A percentile compares a stretch with the other conserved stretches of the same genome.
Conservation (phyloP, 2,113 vertebrate genomes). For the Zootoca vivipara region DNA sequence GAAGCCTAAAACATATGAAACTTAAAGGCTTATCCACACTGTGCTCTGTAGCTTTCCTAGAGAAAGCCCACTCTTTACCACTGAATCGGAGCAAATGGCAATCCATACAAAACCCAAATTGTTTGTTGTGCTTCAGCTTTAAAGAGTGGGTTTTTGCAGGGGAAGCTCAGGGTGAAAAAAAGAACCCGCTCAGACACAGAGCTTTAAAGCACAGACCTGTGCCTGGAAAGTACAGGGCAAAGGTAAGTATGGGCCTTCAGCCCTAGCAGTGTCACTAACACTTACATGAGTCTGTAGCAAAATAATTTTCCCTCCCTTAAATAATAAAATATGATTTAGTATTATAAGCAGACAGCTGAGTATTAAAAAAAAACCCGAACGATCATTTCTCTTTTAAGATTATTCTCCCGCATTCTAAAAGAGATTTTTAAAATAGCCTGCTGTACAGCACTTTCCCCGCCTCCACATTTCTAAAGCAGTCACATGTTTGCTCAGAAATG, state of each 20-base stretch:
- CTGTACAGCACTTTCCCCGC: constrained; percentile 34
- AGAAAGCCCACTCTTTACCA: too few relatives aligned
- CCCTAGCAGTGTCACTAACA: too few relatives aligned
- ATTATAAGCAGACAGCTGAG: neutral
- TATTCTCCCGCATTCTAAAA: neutral
- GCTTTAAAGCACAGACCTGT: too few relatives aligned
- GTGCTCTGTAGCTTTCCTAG: too few relatives aligned
- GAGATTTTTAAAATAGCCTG: neutral
- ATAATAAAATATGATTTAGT: neutral
- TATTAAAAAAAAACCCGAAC: neutral
- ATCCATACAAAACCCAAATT: too few relatives aligned
- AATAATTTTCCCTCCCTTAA: neutral
- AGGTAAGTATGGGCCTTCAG: too few relatives aligned
- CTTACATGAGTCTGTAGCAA: neutral
- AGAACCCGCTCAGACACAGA: too few relatives aligned
- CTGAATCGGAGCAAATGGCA: too few relatives aligned
- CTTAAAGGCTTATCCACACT: neutral
- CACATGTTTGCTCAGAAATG: constrained; percentile 33
- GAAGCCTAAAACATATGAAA: neutral
- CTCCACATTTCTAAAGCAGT: constrained; percentile 35
- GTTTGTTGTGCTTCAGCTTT: too few relatives aligned
- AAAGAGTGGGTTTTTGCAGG: too few relatives aligned
- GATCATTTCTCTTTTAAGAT: neutral
- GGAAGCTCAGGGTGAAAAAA: too few relatives aligned
- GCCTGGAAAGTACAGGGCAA: too few relatives aligned